Percentiles rank a stretch among this genome's conserved stretches.
Conservation (phyloP, 2,113 vertebrate genomes). For the Tragelaphus buxtoni region DNA sequence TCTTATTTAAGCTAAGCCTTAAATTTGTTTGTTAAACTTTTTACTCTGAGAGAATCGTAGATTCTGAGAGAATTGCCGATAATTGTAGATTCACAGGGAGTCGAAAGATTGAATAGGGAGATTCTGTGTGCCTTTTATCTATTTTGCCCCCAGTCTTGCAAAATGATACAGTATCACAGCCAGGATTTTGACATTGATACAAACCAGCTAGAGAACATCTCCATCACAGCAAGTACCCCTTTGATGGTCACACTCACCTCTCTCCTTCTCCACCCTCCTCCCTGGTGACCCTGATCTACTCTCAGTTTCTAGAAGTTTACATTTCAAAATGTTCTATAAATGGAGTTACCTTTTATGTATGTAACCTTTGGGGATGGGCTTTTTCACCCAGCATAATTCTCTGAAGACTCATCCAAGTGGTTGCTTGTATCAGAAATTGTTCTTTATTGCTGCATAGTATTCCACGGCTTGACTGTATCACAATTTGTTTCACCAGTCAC, state of each 20-base stretch:
- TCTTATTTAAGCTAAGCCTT: background rate
- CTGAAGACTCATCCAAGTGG: background rate
- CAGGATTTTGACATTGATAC: background rate
- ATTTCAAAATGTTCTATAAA: background rate
- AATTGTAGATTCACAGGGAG: background rate
- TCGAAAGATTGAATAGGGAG: background rate
- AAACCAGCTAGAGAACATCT: background rate
- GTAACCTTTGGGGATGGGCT: background rate
- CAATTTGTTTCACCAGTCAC: background rate
- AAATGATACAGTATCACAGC: background rate
- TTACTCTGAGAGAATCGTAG: background rate
- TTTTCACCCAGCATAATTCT: background rate
- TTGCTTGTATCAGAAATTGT: background rate
- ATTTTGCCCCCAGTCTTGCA: background rate
- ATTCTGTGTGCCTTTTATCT: background rate
- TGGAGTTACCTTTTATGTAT: background rate
- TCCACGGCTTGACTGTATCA: background rate
- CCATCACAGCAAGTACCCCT: background rate
- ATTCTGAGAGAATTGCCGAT: background rate
- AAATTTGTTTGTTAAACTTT: background rate
- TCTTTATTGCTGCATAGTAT: background rate
- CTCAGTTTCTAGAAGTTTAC: background rate
- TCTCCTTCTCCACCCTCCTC: background rate
- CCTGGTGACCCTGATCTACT: background rate
- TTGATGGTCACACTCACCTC: accelerated